Conservation (phyloP, 2,113 vertebrate genomes). For the Lepus timidus region DNA sequence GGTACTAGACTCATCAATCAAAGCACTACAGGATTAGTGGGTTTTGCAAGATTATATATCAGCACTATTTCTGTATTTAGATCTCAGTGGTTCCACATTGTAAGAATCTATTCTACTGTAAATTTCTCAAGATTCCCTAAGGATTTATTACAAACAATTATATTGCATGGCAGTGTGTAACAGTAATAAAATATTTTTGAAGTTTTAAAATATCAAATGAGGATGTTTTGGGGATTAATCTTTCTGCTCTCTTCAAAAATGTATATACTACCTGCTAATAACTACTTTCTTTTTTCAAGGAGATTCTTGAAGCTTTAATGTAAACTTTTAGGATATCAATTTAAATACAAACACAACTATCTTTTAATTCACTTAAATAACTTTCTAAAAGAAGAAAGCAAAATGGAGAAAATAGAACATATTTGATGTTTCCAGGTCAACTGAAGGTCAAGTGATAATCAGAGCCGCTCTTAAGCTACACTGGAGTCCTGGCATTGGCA, state of each 20-base stretch:
- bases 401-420: background rate
- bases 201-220: slow-evolving; percentile 14
- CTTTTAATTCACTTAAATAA: background rate
- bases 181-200: slow-evolving; percentile 15
- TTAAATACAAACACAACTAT: background rate
- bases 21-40: slow-evolving; percentile 19
- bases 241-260: slow-evolving; percentile 39
- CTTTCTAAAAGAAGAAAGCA: background rate
- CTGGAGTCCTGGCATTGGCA: background rate
- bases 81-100: background rate
- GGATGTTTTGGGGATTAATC: background rate
- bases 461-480: background rate
- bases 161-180: background rate
- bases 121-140: background rate
- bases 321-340: background rate
- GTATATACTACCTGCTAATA: background rate
- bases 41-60: background rate
- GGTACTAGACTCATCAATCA: slow-evolving; percentile 56
- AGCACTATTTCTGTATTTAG: background rate
- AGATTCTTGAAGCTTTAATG: slow-evolving; percentile 43
- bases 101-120: background rate
- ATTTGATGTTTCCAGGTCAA: background rate
- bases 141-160: background rate
- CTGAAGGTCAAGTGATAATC: background rate
- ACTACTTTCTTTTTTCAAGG: background rate